Evolutionary conservation across 2,797 vertebrate species (phyloP).

Genomic region (Pseudochirops cupreus): DNA sequence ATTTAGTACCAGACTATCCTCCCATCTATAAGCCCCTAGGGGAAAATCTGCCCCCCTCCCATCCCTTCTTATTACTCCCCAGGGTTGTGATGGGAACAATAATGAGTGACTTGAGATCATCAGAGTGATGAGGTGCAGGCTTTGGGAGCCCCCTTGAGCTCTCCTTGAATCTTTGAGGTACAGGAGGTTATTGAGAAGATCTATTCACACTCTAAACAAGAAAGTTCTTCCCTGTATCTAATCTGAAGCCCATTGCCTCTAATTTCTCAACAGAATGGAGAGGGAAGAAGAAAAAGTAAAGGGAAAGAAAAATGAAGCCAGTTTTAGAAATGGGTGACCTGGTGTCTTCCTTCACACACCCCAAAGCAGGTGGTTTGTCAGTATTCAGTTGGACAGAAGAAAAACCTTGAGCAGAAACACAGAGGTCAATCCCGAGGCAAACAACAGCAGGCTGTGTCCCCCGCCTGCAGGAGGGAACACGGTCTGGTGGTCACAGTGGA

Average conservation of each 20-base stretch:
- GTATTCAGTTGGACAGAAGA: not conserved
- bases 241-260: conserved; percentile 60
- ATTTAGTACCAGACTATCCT: not conserved
- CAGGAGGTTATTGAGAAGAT: conserved; percentile 53
- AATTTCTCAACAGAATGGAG: conserved; percentile 53
- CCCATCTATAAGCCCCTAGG: not conserved
- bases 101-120: not conserved
- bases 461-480: not conserved
- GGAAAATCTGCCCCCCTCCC: not conserved
- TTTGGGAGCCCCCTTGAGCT: no score
- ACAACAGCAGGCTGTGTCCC: not conserved
- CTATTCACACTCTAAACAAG: conserved; percentile 64
- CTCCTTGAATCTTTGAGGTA: no score
- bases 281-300: conserved; percentile 17
- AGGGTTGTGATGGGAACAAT: not conserved
- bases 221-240: conserved; percentile 63
- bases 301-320: not conserved
- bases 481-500: not conserved
- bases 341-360: not conserved
- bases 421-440: not conserved
- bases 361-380: not conserved
- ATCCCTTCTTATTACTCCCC: not conserved
- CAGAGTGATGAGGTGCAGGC: no score
- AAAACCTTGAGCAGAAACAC: not conserved
- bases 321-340: not conserved